Evolutionary conservation across 2,888 invertebrate species (phyloP), one percentile per base, ranked within the genome.

Genomic region (Sarcophaga subvicina): DNA sequence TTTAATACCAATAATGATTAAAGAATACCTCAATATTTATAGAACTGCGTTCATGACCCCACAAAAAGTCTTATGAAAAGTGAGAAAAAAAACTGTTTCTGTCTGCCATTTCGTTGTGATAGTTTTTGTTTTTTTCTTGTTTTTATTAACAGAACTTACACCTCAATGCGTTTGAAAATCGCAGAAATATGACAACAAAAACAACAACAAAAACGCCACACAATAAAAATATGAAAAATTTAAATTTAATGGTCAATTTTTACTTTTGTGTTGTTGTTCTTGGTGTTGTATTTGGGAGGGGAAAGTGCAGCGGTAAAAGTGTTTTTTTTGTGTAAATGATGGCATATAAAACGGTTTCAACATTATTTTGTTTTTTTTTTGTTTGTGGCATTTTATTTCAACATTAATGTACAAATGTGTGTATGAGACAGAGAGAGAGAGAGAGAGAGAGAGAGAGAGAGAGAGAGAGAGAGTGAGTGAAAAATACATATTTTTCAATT

Each of bases 401-500:
- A 60, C 60, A 17, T 76, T 71, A 76, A 76, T 80, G 49, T 76
- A 75, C 17, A 84, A 84, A 71, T 60, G 37, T 37, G 37, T 37
- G 10, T 37, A 2, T 37, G 37, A 37, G 27, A 3, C 0, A 27
- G 37, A 37, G 37, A 37, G 8, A 37, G 8, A 37, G 37, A 37
- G 37, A 8, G 8, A 1, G 37, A 8, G 37, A 37, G 37, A 10
- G 37, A 10, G 3, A 14, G 54, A 10, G 17, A 3, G 17, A 54
- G 54, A 0, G 11, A 27, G 6, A 6, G 14, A 14, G 49, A 49
- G 14, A 4, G 14, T 80, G 80, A 60, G 70, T 80, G 84, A 25
- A 71, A 85, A 85, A 85, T 76, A 77, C 80, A 85, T 85, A 85
- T 88, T 91, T 92, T 91, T 90, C 91, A 91, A 92, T 92, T 92